phyloP scores from a whole-genome alignment of 2,113 vertebrate genomes.

The Athene cunicularia region DNA sequence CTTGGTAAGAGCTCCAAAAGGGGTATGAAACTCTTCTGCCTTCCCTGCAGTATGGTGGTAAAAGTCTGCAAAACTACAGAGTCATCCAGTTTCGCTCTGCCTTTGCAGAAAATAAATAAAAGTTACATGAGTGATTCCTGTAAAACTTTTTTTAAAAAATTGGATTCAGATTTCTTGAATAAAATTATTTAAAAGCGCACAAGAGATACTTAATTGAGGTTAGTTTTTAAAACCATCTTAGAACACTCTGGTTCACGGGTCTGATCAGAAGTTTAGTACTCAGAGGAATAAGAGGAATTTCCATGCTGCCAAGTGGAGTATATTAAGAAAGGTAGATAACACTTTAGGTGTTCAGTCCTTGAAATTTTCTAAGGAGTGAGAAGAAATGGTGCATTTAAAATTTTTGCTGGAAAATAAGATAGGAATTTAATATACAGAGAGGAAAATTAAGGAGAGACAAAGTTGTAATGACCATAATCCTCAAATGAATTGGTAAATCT shows the following conservation, averaged over 20 bases:
- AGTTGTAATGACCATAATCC: background rate
- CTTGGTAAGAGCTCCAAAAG: background rate
- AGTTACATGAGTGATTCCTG: background rate
- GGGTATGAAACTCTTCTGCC: background rate
- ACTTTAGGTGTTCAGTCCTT: background rate
- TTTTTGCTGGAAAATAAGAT: background rate
- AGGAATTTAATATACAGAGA: background rate
- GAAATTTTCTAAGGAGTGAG: background rate
- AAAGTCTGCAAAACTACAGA: background rate
- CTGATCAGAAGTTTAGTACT: background rate
- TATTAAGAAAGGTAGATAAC: background rate
- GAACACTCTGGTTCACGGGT: background rate
- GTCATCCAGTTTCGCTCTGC: background rate
- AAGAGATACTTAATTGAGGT: background rate
- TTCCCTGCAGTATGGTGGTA: background rate
- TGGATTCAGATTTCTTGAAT: background rate
- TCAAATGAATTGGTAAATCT: background rate
- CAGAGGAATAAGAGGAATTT: background rate
- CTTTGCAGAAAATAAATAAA: background rate
- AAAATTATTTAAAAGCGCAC: background rate
- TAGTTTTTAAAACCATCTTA: background rate
- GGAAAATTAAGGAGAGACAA: background rate
- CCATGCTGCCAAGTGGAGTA: background rate
- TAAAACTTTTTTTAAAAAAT: background rate
- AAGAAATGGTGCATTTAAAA: background rate